Evolutionary conservation across 1,140 invertebrate genomes (phyloP), one percentile per base, ranked within the genome.

Genomic region (Drosophila virilis): DNA sequence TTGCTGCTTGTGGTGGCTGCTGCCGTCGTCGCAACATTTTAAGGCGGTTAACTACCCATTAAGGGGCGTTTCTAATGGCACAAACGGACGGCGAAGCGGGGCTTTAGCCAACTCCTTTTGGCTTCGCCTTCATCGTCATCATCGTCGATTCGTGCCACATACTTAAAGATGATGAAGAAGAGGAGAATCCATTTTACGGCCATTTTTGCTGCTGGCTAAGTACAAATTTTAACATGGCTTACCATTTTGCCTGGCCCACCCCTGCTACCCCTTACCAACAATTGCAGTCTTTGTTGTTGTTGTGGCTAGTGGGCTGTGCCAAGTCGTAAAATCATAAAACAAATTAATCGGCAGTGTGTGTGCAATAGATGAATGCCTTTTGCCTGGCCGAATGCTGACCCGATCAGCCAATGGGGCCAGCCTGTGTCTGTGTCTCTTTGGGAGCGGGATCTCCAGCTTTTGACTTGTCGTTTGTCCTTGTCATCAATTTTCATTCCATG

Each of bases 21-120:
- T 67, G 66, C 71, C 58, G 71, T 59, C 35, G 43, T 60, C 40
- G 78, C 64, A 80, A 83, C 82, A 78, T 77, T 88, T 89, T 78
- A 61, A 88, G 84, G 84, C 84, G 84, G 84, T 89, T 89, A 88
- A 88, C 84, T 88, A 86, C 58, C 84, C 84, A 88, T 89, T 89
- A 88, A 88, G 80, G 80, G 84, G 84, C 84, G 84, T 88, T 88
- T 82, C 84, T 88, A 88, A 88, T 89, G 80, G 72, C 69, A 65
- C 67, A 74, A 83, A 68, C 74, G 54, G 80, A 76, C 73, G 77
- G 46, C 42, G 42, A 62, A 46, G 42, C 72, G 80, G 80, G 50
- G 46, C 43, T 61, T 15, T 10, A 50, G 50, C 60, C 51, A 68
- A 55, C 79, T 74, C 75, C 79, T 73, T 75, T 83, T 46, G 75